Base-by-base conservation (phyloP, 2,888 invertebrate species). In the Mythimna lalbum region DNA sequence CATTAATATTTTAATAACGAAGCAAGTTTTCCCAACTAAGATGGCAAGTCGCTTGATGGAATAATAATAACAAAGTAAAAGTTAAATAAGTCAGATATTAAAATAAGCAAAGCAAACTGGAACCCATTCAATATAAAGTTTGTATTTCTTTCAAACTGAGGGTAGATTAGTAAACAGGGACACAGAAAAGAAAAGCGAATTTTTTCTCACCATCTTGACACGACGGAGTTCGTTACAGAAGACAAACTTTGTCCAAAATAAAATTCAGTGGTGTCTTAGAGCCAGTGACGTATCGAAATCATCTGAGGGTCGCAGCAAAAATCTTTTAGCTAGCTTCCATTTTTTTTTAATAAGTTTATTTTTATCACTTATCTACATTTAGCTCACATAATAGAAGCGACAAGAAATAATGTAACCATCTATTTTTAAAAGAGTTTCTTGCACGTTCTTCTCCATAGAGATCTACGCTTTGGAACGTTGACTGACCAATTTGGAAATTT, bases 51-150 rank as follows among this genome's bases (percentile, higher is more conserved):
- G 53, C 55, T 56, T 67, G 66, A 71, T 61, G 63, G 56, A 55
- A 64, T 81, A 64, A 61, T 53, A 78, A 72, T 47, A 47, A 4
- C 57, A 47, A 62, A 73, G 57, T 50, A 61, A 76, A 70, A 67
- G 66, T 66, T 63, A 61, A 76, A 76, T 76, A 69, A 63, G 65
- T 76, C 56, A 64, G 17, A 64, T 71, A 50, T 67, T 68, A 57
- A 74, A 68, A 74, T 64, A 75, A 65, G 31, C 39, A 68, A 55
- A 69, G 63, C 47, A 62, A 82, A 57, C 56, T 66, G 56, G 52
- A 80, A 71, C 70, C 57, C 57, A 66, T 71, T 82, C 68, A 78
- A 73, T 69, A 73, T 65, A 68, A 82, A 76, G 60, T 64, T 79
- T 61, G 59, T 81, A 56, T 81, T 78, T 81, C 72, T 76, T 76